A percentile compares a stretch with the other conserved stretches of the same genome.
phyloP scores from a whole-genome alignment of 1,140 invertebrate species.

The Drosophila nikananu region DNA sequence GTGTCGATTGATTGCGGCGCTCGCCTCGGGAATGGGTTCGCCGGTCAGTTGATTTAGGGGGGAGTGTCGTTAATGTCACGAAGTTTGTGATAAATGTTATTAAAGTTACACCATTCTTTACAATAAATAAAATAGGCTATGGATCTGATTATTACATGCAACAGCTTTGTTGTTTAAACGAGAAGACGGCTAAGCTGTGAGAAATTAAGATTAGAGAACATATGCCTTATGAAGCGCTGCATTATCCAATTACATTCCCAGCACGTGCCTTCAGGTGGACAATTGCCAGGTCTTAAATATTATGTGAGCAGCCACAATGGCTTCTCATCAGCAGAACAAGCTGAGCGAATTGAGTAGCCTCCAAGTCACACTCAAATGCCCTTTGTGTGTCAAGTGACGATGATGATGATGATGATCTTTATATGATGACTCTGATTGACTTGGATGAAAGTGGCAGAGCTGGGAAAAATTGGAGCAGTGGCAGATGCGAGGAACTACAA shows the following conservation, averaged over 20 bases:
- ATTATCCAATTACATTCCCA: neutral
- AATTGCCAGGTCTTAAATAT: constrained; percentile 26
- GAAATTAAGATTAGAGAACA: neutral
- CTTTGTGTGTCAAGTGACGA: constrained; percentile 40
- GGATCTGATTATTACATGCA: neutral
- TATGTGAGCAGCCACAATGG: constrained; percentile 30
- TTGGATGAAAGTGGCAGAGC: constrained; percentile 1
- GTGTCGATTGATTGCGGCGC: constrained; percentile 71
- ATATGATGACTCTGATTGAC: constrained; percentile 29
- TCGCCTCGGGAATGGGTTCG: constrained; percentile 24
- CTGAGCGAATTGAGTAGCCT: constrained; percentile 22
- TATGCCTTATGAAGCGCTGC: too few relatives aligned
- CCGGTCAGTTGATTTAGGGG: constrained; percentile 6
- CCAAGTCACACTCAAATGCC: constrained; percentile 21
- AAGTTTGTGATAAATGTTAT: constrained; percentile 11
- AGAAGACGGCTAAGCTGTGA: neutral
- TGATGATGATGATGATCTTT: constrained; percentile 29
- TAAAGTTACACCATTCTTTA: neutral
- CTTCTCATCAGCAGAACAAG: constrained; percentile 18
- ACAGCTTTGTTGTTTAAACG: neutral
- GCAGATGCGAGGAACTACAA: constrained; percentile 25
- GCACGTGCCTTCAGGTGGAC: constrained; percentile 43
- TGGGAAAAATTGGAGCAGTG: constrained; percentile 18
- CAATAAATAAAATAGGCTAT: neutral
- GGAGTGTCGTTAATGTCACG: constrained; percentile 23